Base-by-base conservation (phyloP, 2,888 invertebrate species). In the Ellobium chinense region DNA sequence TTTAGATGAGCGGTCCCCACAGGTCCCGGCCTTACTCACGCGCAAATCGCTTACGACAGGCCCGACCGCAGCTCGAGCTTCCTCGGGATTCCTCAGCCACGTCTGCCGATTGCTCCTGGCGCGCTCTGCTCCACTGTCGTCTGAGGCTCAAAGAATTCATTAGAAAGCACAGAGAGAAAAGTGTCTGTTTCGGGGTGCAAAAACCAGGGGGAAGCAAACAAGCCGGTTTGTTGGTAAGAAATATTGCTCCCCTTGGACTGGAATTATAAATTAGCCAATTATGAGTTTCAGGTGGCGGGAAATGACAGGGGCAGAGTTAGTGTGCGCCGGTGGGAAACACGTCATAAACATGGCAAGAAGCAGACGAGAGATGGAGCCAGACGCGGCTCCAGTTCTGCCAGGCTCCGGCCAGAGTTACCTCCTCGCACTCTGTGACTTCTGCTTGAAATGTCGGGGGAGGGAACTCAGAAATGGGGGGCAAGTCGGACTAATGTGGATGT, bases 311-410 rank as follows among this genome's bases (percentile, higher is more conserved):
- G 31, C 37, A 62, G 39, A 24, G 34, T 31, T 62, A 62, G 70
- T 29, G 62, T 73, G 60, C 62, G 39, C 46, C 14, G 75, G 2
- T 9, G 46, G 65, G 65, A 46, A 46, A 65, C 14, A 31, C 46
- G 75, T 65, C 75, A 46, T 63, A 75, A 75, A 65, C 29, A 65
- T 62, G 34, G 62, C 75, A 65, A 29, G 46, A 14, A n/a, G 75
- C 46, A 75, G 75, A 75, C 75, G 75, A 65, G 3, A 29, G 31
- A 14, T 75, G 75, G 75, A 75, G 75, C 75, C 75, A 75, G 75
- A 46, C 65, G 29, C 1, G 46, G 62, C 56, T 39, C 46, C 46
- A 75, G 39, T 75, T 75, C 65, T 46, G 39, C 21, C 65, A 75
- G 65, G 46, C 65, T 31, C 31, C 60, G 54, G 12, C n/a, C 31